Evolutionary conservation across 2,888 invertebrate species (phyloP).

Genomic region (Acanthosepion esculentum): DNA sequence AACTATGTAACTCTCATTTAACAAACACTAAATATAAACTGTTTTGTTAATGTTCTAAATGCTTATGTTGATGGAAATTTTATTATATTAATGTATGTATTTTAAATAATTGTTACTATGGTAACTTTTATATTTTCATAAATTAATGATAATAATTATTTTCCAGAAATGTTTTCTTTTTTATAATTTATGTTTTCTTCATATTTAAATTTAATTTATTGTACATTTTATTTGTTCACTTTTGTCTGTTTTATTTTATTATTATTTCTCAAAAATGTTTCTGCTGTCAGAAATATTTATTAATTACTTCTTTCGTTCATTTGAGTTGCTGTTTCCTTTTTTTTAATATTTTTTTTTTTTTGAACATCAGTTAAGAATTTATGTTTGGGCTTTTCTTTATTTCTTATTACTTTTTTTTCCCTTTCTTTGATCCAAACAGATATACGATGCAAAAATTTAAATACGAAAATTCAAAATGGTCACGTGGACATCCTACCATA

Average conservation of each 20-base stretch:
- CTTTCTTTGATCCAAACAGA: conserved; percentile 60
- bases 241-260: not conserved
- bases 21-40: not conserved
- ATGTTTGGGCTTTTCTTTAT: not conserved
- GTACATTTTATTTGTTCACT: not conserved
- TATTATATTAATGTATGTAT: not conserved
- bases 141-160: not conserved
- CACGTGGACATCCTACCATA: conserved; percentile 70
- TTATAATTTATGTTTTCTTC: not conserved
- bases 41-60: not conserved
- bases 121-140: not conserved
- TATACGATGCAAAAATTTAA: conserved; percentile 70
- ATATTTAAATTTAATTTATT: not conserved
- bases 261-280: not conserved
- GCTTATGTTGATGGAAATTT: not conserved
- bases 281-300: conserved; percentile 14
- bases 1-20: not conserved
- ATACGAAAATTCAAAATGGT: conserved; percentile 69
- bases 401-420: not conserved
- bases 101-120: not conserved
- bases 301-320: not conserved
- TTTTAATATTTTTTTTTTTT: not conserved
- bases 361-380: no score
- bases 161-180: not conserved
- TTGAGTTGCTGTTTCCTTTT: not conserved